These are phyloP conservation scores for Oncorhynchus mykiss DNA, from an alignment of 2,113 vertebrate genomes.

Conservation along the genomic window DNA sequence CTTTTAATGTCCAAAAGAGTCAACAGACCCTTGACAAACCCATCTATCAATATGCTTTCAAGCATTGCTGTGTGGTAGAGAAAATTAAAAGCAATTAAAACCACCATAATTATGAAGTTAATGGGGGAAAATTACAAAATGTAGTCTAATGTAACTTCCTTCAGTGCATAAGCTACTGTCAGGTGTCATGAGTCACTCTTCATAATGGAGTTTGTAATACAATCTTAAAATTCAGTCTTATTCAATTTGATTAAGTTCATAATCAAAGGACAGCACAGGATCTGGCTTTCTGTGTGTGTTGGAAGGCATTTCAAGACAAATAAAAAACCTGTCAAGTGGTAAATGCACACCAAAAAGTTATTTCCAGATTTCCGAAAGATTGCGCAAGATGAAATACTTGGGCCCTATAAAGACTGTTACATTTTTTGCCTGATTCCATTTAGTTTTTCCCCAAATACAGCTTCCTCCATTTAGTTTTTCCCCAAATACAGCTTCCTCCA, in stretches of 20 bases:
- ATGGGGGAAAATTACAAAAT: constrained; percentile 16
- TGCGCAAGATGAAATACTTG: not conserved
- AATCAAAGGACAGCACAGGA: not conserved
- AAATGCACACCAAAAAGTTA: not conserved
- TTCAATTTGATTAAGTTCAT: not conserved
- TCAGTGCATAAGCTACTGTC: not conserved
- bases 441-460: no score
- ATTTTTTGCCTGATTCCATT: no score
- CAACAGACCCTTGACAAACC: constrained; percentile 25
- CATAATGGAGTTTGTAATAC: not conserved
- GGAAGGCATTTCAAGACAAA: not conserved
- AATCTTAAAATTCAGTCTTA: not conserved
- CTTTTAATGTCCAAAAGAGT: constrained; percentile 38
- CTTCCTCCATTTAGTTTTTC: no score
- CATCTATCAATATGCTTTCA: constrained; percentile 15
- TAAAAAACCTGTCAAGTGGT: not conserved
- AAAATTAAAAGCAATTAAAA: constrained; percentile 34
- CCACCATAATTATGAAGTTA: constrained; percentile 20
- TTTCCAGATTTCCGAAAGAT: not conserved
- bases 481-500: no score
- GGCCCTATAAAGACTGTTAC: no score
- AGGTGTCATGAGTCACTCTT: constrained; percentile 1
- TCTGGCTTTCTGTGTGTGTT: not conserved
- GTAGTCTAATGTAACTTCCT: constrained; percentile 11
- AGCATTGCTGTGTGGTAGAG: constrained; percentile 10